Conservation (phyloP, 2,113 vertebrate genomes). For the Mionectes macconnelli region DNA sequence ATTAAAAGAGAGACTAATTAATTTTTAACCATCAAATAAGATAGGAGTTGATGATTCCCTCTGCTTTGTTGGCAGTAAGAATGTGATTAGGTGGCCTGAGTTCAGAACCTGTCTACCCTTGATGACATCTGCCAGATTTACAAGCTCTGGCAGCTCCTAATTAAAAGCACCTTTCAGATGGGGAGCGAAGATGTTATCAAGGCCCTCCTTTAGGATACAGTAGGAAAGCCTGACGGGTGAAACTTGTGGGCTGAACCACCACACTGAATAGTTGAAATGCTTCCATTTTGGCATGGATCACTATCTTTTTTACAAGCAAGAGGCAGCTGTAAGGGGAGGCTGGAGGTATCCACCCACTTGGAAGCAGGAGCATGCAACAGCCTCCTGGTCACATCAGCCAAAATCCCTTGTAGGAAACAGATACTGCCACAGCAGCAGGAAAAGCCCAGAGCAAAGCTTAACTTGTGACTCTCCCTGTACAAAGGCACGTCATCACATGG, state of each 20-base stretch:
- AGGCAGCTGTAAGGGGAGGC: not conserved
- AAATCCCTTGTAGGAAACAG: not conserved
- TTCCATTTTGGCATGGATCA: not conserved
- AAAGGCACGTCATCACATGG: not conserved
- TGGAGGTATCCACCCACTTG: not conserved
- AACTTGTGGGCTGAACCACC: not conserved
- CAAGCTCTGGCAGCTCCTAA: not conserved
- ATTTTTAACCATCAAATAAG: not conserved
- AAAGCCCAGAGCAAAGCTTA: not conserved
- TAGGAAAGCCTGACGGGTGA: not conserved
- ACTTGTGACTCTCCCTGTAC: not conserved
- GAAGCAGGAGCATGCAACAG: not conserved
- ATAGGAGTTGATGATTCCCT: not conserved
- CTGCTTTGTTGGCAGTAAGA: not conserved
- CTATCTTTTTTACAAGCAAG: not conserved
- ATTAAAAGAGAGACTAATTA: not conserved
- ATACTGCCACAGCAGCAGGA: not conserved
- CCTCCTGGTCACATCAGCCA: not conserved
- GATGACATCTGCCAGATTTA: not conserved
- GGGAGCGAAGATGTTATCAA: not conserved
- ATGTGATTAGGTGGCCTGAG: not conserved
- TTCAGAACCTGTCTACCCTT: not conserved
- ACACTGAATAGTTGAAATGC: not conserved
- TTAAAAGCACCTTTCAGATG: not conserved
- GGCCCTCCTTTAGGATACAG: not conserved